Base-by-base conservation (phyloP, 2,113 vertebrate species). In the Pundamilia nyererei region DNA sequence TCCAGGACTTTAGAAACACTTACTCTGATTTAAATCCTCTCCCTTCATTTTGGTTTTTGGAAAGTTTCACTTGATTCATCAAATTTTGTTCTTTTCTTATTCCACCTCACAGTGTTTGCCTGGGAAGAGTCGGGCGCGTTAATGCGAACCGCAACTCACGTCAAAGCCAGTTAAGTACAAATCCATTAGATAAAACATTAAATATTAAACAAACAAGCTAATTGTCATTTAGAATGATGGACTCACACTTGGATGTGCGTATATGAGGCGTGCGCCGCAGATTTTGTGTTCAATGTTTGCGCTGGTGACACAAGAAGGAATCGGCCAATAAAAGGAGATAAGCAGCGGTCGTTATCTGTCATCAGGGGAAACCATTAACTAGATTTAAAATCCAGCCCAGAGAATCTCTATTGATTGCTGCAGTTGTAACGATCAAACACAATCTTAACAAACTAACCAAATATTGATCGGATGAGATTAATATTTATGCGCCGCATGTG, bases 121-220 rank as follows among this genome's bases (percentile, higher is more conserved):
- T 77, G 45, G 26, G 26, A 77, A 51, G 26, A 77, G 45, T 4
- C 1, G 11, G 72, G 10, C 17, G 0, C 17, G 6, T 81, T 82
- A 87, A 84, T 81, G 83, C 15, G 35, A 84, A 72, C 40, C 26
- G 38, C 84, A 68, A 82, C 40, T 89, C 83, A 70, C 3, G 5
- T 65, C 72, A 80, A 6, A 49, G 38, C 26, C 77, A 80, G 83
- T 85, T 58, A 81, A 80, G 86, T 45, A 86, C 47, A 79, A 90
- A 93, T 85, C 80, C 84, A 89, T 94, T 83, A 81, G 51, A 70
- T 54, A 47, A 88, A 65, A n/a, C 58, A 91, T 94, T 47, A 94
- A 92, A 89, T 91, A 91, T 92, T 90, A 89, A 93, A 38, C 6
- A 38, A 4, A 29, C 17, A 15, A 29, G 17, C 54, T 42, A 81